Evolutionary conservation across 2,888 invertebrate species (phyloP), one percentile per base, ranked within the genome.

Genomic region (Oxytorus armatus): DNA sequence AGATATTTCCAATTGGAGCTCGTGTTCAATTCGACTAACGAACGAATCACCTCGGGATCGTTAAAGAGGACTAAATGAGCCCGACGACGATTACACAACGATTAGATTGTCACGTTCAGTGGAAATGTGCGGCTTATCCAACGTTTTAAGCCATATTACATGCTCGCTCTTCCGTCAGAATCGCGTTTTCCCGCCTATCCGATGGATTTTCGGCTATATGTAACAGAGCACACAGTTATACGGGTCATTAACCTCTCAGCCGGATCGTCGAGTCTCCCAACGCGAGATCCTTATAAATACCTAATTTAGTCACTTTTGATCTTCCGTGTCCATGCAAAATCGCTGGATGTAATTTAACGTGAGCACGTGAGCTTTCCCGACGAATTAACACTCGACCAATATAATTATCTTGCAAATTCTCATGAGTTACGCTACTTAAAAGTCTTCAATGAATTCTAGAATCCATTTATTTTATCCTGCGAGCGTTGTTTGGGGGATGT

Each of bases 161-260:
- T n/a, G 33, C 47, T 16, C 44, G 47, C 57, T 61, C 57, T 68
- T 69, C 57, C 29, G 55, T 47, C 18, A 25, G 36, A 73, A 59
- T 74, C 74, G 55, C 55, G 57, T 49, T 77, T 81, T 65, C 63
- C 73, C 44, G 65, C 21, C 36, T 66, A 49, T n/a, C 42, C 69
- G 25, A 66, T 57, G 77, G 70, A 74, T 74, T 74, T 73, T 53
- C 57, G 59, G 57, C 39, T 47, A 47, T 49, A 65, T 49, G 57
- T 47, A 57, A 16, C 18, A 25, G n/a, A n/a, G 39, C 59, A 59
- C 44, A 29, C 69, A 69, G 63, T 77, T 65, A 70, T 39, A 59
- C 65, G 70, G 57, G 39, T 77, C 81, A 57, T 74, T 81, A 74
- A 77, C 69, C 57, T 74, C 53, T 74, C 69, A 65, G 59, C 57